Conservation (phyloP, 2,888 invertebrate genomes). For the Philopedon plagiatum region DNA sequence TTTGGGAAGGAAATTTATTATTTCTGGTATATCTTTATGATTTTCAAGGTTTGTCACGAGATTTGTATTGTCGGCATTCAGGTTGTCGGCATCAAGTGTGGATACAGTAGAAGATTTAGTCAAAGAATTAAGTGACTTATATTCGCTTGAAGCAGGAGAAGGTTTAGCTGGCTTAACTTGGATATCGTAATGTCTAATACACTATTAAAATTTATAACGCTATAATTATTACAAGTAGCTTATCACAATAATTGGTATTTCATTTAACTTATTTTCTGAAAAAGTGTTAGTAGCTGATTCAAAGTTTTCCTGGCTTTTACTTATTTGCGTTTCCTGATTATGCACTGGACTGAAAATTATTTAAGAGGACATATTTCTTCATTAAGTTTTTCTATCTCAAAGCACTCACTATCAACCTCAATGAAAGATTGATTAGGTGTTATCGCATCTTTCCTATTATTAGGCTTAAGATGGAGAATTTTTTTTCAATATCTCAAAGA, state of each 20-base stretch:
- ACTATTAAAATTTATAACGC: neutral
- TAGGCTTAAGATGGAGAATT: neutral
- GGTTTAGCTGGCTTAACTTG: neutral
- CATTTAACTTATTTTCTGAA: neutral
- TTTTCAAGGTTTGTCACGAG: neutral
- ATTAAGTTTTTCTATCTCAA: too few species aligned
- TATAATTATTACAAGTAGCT: neutral
- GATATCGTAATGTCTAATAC: neutral
- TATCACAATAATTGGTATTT: neutral
- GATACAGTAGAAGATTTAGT: neutral
- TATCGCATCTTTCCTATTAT: neutral
- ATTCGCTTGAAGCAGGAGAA: neutral
- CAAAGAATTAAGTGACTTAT: neutral
- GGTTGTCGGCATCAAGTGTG: neutral
- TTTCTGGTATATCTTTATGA: neutral
- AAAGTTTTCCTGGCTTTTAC: too few species aligned
- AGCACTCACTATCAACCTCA: conserved; percentile 2
- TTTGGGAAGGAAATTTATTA: neutral
- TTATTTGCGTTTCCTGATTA: too few species aligned
- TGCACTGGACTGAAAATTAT: too few species aligned
- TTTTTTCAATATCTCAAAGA: conserved; percentile 6
- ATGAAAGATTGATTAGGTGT: neutral
- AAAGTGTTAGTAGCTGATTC: neutral
- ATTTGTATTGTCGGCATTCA: neutral
- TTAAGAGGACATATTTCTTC: too few species aligned